Conservation (phyloP, 2,888 invertebrate species). For the Polietes domitor region DNA sequence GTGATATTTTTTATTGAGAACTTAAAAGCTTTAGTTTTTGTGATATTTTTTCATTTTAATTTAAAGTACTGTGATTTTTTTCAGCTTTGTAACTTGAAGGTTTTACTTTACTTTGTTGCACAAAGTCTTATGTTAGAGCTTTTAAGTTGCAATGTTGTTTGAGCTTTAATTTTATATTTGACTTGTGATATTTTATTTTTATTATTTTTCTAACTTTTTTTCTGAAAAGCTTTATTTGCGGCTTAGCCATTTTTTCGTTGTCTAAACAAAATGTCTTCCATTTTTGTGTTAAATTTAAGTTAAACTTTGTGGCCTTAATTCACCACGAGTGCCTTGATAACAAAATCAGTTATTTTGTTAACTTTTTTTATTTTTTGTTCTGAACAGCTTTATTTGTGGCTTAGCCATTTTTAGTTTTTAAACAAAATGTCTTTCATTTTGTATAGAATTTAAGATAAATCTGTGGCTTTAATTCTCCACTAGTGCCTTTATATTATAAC, state of each 20-base stretch:
- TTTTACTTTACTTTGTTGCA: neutral
- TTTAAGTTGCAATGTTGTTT: neutral
- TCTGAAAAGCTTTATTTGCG: neutral
- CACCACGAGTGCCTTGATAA: neutral
- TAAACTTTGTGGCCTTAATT: neutral
- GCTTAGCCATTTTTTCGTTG: neutral
- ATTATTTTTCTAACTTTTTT: neutral
- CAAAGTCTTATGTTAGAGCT: too few species aligned
- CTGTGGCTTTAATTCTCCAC: conserved; percentile 7
- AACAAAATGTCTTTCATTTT: neutral
- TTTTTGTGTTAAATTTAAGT: neutral
- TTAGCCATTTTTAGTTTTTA: neutral
- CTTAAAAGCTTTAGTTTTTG: neutral
- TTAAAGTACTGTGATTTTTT: neutral
- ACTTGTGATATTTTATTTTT: neutral
- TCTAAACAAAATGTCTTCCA: neutral
- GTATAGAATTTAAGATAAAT: neutral
- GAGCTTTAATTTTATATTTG: neutral
- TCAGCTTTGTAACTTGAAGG: neutral
- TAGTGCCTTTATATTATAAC: neutral
- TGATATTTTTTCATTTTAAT: neutral
- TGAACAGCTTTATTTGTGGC: neutral
- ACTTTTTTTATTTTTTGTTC: neutral
- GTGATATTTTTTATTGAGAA: neutral
- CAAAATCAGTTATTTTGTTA: neutral